Percentiles rank a stretch among this genome's conserved stretches.
Evolutionary conservation across 2,797 vertebrate genomes (phyloP).

Genomic region (Typhlichthys eigenmanni): DNA sequence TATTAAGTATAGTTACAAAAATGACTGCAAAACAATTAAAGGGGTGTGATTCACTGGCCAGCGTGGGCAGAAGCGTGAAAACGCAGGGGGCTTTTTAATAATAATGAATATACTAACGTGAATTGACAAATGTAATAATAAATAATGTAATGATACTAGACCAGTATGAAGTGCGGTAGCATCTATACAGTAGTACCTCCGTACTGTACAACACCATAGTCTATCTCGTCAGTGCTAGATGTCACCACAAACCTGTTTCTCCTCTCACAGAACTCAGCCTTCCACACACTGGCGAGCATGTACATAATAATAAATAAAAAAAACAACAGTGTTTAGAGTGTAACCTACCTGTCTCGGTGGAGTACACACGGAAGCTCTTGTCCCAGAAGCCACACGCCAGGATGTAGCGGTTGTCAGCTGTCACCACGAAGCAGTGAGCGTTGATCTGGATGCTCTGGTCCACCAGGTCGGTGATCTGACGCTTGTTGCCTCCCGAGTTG

Average conservation of each 20-base stretch:
- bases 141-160: too few species aligned
- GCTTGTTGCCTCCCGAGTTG: slow-evolving; percentile 91
- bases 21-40: too few species aligned
- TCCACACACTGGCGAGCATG: slow-evolving; percentile 62
- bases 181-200: too few species aligned
- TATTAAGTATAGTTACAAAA: too few species aligned
- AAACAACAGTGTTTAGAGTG: slow-evolving; percentile 63
- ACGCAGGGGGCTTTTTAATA: background rate
- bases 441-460: slow-evolving; percentile 99
- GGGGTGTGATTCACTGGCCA: too few species aligned
- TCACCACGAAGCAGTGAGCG: slow-evolving; percentile 97
- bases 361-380: slow-evolving; percentile 98
- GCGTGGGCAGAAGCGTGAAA: too few species aligned
- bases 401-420: slow-evolving; percentile 98
- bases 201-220: too few species aligned
- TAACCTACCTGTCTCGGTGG: slow-evolving; percentile 92
- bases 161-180: too few species aligned
- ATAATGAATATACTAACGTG: background rate
- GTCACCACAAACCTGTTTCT: slow-evolving; percentile 51
- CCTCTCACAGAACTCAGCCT: slow-evolving; percentile 50
- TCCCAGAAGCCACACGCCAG: slow-evolving; percentile 99
- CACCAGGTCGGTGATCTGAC: slow-evolving; percentile 98
- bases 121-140: too few species aligned
- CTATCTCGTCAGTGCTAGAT: slow-evolving; percentile 15
- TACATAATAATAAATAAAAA: slow-evolving; percentile 34